Evolutionary conservation across 1,140 invertebrate genomes (phyloP).

Genomic region (Maniola jurtina): DNA sequence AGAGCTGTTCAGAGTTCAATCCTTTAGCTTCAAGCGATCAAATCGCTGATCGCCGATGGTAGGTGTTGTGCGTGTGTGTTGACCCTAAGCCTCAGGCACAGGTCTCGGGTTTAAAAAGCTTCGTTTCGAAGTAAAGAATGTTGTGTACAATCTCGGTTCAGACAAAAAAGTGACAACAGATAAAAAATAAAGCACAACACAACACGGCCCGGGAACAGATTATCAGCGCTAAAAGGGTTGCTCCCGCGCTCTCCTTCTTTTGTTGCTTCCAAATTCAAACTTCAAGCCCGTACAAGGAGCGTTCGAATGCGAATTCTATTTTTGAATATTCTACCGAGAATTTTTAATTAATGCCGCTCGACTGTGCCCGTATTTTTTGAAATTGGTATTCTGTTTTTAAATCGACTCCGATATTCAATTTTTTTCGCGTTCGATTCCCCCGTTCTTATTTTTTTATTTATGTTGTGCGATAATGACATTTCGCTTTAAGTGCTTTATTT

Average conservation of each 20-base stretch:
- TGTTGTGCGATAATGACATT: slow-evolving; percentile 78
- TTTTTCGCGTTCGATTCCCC: slow-evolving; percentile 75
- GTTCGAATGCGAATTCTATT: slow-evolving; percentile 78
- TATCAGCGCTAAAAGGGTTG: slow-evolving; percentile 79
- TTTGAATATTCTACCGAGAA: slow-evolving; percentile 79
- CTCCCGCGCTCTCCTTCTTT: slow-evolving; percentile 75
- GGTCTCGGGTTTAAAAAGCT: slow-evolving; percentile 69
- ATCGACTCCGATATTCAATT: slow-evolving; percentile 77
- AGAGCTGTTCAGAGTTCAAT: too few relatives aligned
- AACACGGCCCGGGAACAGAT: slow-evolving; percentile 76
- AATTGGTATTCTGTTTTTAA: slow-evolving; percentile 75
- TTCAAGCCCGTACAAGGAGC: slow-evolving; percentile 75
- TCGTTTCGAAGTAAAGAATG: slow-evolving; percentile 78
- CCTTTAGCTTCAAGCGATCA: too few relatives aligned
- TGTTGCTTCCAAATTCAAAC: slow-evolving; percentile 77
- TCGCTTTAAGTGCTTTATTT: slow-evolving; percentile 78
- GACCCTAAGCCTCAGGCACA: too few relatives aligned
- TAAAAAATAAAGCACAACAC: slow-evolving; percentile 68
- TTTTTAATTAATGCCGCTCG: slow-evolving; percentile 78
- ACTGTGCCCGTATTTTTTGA: slow-evolving; percentile 74
- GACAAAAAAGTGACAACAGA: slow-evolving; percentile 78
- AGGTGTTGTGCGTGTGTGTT: too few relatives aligned
- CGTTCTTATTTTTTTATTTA: slow-evolving; percentile 73
- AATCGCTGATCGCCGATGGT: too few relatives aligned
- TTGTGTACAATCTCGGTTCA: slow-evolving; percentile 76